Evolutionary conservation across 1,140 invertebrate genomes (phyloP).

Genomic region (Oscheius sp.): DNA sequence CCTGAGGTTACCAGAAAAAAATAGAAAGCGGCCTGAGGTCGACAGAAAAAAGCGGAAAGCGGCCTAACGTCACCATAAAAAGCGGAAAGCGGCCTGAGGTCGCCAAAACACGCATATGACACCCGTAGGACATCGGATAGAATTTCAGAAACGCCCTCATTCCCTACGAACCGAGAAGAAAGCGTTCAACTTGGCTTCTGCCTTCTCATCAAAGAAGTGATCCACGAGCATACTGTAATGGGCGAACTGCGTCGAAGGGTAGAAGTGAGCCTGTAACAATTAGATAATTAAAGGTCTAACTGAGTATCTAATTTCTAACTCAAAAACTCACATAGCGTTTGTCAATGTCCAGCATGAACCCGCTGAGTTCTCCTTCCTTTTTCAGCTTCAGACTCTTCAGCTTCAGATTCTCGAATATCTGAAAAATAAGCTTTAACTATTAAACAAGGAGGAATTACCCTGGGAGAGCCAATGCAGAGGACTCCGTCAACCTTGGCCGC

Average conservation of each 20-base stretch:
- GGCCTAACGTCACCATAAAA: too few species aligned
- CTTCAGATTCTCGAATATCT: conserved; percentile 14
- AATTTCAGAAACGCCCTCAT: too few species aligned
- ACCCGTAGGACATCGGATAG: too few species aligned
- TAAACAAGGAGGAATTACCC: not conserved
- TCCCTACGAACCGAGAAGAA: conserved; percentile 26
- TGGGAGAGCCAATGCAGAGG: conserved; percentile 30
- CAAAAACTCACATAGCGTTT: conserved; percentile 28
- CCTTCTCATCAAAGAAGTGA: conserved; percentile 30
- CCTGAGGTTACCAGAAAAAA: too few species aligned
- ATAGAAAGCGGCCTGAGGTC: too few species aligned
- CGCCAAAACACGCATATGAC: too few species aligned
- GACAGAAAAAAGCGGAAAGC: too few species aligned
- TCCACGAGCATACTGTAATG: conserved; percentile 34
- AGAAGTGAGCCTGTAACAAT: conserved; percentile 28
- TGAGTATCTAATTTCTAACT: not conserved
- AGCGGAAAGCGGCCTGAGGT: too few species aligned
- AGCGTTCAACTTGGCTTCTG: conserved; percentile 4
- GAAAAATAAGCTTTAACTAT: not conserved
- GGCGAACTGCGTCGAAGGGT: conserved; percentile 23
- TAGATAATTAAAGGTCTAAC: not conserved
- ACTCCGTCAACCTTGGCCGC: conserved; percentile 19
- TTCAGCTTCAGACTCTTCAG: not conserved
- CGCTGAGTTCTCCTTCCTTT: conserved; percentile 1
- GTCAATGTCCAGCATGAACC: conserved; percentile 30